phyloP scores from a whole-genome alignment of 2,888 invertebrate species.

The Protodeltote pygarga region DNA sequence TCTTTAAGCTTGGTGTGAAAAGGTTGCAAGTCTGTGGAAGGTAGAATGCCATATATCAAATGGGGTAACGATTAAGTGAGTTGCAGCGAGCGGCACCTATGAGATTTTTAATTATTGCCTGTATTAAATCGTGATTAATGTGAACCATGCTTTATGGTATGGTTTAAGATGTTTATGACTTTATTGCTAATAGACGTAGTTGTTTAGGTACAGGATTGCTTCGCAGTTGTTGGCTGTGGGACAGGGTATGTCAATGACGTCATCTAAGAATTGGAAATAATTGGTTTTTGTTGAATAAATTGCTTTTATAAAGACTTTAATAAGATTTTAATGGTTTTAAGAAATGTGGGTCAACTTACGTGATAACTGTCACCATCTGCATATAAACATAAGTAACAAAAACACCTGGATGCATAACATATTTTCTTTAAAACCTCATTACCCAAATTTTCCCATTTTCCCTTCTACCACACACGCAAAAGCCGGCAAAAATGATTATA shows the following conservation, averaged over 20 bases:
- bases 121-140: conserved; percentile 76
- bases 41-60: conserved; percentile 76
- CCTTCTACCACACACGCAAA: conserved; percentile 9
- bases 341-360: too few relatives aligned
- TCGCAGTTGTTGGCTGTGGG: not conserved
- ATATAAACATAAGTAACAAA: too few relatives aligned
- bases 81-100: conserved; percentile 73
- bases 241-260: not conserved
- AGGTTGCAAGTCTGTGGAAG: conserved; percentile 62
- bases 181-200: conserved; percentile 32
- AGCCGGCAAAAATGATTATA: conserved; percentile 58
- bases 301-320: not conserved
- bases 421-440: conserved; percentile 26
- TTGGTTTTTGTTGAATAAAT: not conserved
- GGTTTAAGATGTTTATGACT: conserved; percentile 52
- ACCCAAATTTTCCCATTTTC: conserved; percentile 12
- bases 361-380: too few relatives aligned
- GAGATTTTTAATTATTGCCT: conserved; percentile 81
- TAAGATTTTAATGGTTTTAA: too few relatives aligned
- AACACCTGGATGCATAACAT: not conserved
- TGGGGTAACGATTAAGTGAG: conserved; percentile 80
- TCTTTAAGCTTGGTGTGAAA: conserved; percentile 50
- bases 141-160: conserved; percentile 60
- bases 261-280: not conserved
- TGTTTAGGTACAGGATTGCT: conserved; percentile 25